A percentile compares a stretch with the other conserved stretches of the same genome.
Conservation (phyloP, 2,797 vertebrate genomes). For the Spinibarbus caldwelli region DNA sequence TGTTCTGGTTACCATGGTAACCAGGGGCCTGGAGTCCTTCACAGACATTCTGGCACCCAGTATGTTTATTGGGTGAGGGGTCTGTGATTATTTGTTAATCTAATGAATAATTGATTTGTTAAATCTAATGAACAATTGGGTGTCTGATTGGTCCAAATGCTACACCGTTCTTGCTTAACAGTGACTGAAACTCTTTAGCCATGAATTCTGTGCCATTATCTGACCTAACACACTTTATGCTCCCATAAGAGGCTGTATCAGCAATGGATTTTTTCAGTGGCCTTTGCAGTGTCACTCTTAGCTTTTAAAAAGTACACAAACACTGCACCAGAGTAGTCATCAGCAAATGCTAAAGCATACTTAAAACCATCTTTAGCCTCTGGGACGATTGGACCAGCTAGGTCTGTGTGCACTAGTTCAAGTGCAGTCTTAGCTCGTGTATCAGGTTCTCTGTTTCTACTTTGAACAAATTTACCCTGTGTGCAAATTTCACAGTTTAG, state of each 20-base stretch:
- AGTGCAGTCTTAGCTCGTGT: background rate
- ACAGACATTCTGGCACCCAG: too few species aligned
- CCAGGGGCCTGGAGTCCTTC: too few species aligned
- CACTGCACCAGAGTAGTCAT: constrained; percentile 18
- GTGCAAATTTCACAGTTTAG: background rate
- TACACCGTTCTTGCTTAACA: constrained; percentile 18
- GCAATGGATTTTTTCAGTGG: background rate
- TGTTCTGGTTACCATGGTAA: too few species aligned
- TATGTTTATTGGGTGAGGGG: too few species aligned
- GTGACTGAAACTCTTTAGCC: constrained; percentile 13
- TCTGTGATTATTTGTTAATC: too few species aligned
- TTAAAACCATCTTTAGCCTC: constrained; percentile 7
- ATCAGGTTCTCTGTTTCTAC: background rate
- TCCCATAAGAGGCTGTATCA: background rate
- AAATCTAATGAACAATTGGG: too few species aligned
- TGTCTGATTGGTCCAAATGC: too few species aligned
- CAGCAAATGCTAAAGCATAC: constrained; percentile 9
- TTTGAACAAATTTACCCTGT: background rate
- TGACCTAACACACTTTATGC: background rate
- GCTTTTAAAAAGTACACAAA: constrained; percentile 15
- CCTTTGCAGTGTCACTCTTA: background rate
- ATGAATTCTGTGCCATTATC: constrained; percentile 31
- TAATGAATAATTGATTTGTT: too few species aligned
- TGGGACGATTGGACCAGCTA: background rate
- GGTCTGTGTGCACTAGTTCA: background rate